Conservation (phyloP, 2,888 invertebrate species). For the Coelogynopora nodosa region DNA sequence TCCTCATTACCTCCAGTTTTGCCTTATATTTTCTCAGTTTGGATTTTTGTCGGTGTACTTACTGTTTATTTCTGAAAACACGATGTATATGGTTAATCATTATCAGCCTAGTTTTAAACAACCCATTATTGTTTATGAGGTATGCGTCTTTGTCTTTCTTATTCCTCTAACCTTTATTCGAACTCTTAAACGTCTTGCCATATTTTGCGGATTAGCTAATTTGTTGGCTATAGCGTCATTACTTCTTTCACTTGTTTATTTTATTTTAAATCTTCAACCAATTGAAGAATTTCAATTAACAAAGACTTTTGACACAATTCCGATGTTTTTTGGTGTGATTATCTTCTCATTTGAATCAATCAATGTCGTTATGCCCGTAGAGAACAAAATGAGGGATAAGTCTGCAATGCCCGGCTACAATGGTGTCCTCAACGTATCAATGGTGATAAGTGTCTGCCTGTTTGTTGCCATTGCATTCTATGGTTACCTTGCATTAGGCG, state of each 20-base stretch:
- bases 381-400: background rate
- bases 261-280: background rate
- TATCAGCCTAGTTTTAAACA: conserved; percentile 26
- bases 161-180: conserved; percentile 1
- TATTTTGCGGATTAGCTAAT: background rate
- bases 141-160: background rate
- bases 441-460: background rate
- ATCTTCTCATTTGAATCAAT: conserved; percentile 30
- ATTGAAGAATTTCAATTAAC: background rate
- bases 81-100: conserved; percentile 63
- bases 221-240: background rate
- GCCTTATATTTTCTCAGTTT: conserved; percentile 79
- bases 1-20: conserved; percentile 64
- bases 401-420: background rate
- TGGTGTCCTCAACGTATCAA: conserved; percentile 34
- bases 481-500: conserved; percentile 48
- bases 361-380: conserved; percentile 33
- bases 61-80: conserved; percentile 81
- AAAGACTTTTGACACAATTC: background rate
- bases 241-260: background rate
- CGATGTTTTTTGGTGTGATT: conserved; percentile 29
- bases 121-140: conserved; percentile 14
- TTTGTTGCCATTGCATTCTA: conserved; percentile 44
- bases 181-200: background rate
- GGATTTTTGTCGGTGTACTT: conserved; percentile 94